Evolutionary conservation across 2,113 vertebrate species (phyloP), one percentile per base, ranked within the genome.

Genomic region (Phrynocephalus versicolor): DNA sequence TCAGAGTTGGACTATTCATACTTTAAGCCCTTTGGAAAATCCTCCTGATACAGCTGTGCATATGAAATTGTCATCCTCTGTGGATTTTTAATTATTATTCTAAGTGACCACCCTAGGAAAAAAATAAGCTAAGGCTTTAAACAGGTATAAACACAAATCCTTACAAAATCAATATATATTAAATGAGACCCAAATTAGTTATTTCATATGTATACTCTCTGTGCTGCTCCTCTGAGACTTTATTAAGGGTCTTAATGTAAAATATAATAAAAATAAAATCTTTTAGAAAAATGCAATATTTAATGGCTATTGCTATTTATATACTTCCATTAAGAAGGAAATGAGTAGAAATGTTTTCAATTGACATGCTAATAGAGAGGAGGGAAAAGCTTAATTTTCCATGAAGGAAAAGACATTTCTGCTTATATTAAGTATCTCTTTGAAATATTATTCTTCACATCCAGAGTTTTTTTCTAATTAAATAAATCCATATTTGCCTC

Each of bases 391-490:
- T 89, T 91, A 85, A 92, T 90, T 92, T 94, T 91, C 89, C 79
- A 74, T 89, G 87, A 91, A 93, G 79, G 12, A 89, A 92, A 93
- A 92, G 58, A 92, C 33, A 93, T 92, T 93, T 93, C 57, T 92
- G 57, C 33, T 92, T 89, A 78, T 86, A 87, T 87, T 85, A 91
- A 87, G 1, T 84, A 72, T 72, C 78, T 85, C 23, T 83, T 72
- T 90, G 76, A 92, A 93, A 89, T 4, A 81, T 87, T 88, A 55
- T 23, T 82, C 84, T 87, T 92, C 67, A 83, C 19, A 82, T 90
- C 75, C 89, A 83, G 13, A 82, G 55, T 85, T 88, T 67, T 0
- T 85, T 79, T 0, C 39, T 76, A 81, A 89, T 83, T 51, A 88
- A 90, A 81, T 90, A 93, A 91, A 90, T 92, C 70, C 13, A 0